Percentiles rank a stretch among this genome's conserved stretches.
phyloP scores from a whole-genome alignment of 2,113 vertebrate species.

The Psammodynastes pulverulentus region DNA sequence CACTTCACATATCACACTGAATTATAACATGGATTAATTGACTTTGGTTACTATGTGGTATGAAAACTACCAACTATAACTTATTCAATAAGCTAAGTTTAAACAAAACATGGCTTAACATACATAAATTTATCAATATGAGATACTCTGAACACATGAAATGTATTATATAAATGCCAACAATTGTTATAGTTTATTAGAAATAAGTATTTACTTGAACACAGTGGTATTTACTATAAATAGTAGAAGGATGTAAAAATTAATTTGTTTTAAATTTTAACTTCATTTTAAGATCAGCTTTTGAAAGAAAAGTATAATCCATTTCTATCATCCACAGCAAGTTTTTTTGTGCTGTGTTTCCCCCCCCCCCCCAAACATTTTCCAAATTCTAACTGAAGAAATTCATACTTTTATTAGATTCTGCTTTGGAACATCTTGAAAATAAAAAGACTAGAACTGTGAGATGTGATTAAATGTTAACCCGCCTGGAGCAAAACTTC shows the following conservation, averaged over 20 bases:
- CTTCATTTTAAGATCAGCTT: not conserved
- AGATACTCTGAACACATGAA: not conserved
- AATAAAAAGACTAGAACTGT: not conserved
- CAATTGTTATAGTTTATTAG: not conserved
- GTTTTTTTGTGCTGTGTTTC: not conserved
- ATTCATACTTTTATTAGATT: not conserved
- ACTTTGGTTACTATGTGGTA: not conserved
- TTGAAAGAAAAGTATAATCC: not conserved
- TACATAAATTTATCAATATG: not conserved
- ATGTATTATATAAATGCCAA: not conserved
- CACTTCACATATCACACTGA: not conserved
- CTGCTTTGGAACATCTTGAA: constrained; percentile 10
- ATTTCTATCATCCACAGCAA: not conserved
- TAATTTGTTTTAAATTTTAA: not conserved
- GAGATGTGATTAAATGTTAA: not conserved
- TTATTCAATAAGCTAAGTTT: not conserved
- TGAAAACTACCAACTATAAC: not conserved
- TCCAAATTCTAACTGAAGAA: not conserved
- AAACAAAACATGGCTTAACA: not conserved
- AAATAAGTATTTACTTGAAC: not conserved
- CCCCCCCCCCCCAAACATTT: not conserved
- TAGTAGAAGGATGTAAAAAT: not conserved
- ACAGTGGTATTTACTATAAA: not conserved
- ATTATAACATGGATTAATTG: not conserved
- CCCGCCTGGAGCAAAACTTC: not conserved